Evolutionary conservation across 2,113 vertebrate species (phyloP).

Genomic region (Tenebrosternarchus preto): DNA sequence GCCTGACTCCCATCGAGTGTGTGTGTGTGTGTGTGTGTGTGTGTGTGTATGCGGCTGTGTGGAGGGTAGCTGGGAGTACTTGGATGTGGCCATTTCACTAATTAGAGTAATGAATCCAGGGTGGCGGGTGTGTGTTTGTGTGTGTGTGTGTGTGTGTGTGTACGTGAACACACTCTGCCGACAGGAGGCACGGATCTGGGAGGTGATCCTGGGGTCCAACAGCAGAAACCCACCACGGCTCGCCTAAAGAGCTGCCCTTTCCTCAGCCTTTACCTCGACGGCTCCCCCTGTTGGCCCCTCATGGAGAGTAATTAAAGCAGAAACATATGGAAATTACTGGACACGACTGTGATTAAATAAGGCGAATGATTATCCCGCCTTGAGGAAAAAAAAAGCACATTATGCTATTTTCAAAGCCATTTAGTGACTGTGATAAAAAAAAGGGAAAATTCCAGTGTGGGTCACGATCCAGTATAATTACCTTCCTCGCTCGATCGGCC

Average conservation of each 20-base stretch:
- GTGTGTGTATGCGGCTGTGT: constrained; percentile 69
- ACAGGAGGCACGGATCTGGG: constrained; percentile 64
- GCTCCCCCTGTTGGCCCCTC: constrained; percentile 58
- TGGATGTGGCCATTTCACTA: constrained; percentile 70
- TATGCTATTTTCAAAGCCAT: constrained; percentile 77
- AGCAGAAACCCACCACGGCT: too few species aligned
- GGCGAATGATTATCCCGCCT: constrained; percentile 70
- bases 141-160: constrained; percentile 45
- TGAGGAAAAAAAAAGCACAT: constrained; percentile 69
- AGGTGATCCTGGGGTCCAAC: constrained; percentile 65
- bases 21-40: not conserved
- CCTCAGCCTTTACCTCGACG: constrained; percentile 69
- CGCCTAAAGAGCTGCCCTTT: too few species aligned
- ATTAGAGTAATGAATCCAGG: constrained; percentile 72
- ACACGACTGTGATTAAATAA: constrained; percentile 77
- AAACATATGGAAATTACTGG: constrained; percentile 75
- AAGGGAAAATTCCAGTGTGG: constrained; percentile 67
- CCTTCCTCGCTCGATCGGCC: constrained; percentile 32
- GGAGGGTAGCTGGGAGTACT: constrained; percentile 34
- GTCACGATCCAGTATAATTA: constrained; percentile 75
- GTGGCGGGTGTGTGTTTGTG: constrained; percentile 56
- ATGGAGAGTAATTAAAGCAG: constrained; percentile 70
- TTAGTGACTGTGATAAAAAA: constrained; percentile 66
- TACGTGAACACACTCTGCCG: constrained; percentile 65
- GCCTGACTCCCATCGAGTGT: not conserved